phyloP scores from a whole-genome alignment of 2,888 invertebrate species.

The Drosophila emarginata region DNA sequence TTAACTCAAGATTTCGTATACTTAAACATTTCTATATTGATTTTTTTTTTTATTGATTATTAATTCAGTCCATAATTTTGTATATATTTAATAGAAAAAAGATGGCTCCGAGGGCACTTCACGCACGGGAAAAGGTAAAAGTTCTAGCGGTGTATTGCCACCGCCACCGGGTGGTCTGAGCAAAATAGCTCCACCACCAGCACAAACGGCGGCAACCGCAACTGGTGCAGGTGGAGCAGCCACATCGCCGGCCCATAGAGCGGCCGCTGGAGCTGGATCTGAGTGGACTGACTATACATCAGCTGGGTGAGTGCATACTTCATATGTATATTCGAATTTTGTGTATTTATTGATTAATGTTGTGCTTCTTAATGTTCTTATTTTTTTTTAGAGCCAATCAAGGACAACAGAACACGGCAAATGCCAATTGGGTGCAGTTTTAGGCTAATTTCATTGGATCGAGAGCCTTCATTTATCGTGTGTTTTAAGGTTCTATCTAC shows the following conservation, averaged over 20 bases:
- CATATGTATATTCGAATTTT: not conserved
- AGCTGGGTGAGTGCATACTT: constrained; percentile 83
- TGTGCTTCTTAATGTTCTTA: not conserved
- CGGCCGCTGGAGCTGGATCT: constrained; percentile 83
- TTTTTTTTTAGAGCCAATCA: constrained; percentile 62
- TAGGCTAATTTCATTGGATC: constrained; percentile 56
- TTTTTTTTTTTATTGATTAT: no score
- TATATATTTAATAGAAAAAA: constrained; percentile 87
- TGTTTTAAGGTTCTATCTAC: constrained; percentile 1
- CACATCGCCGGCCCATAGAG: constrained; percentile 89
- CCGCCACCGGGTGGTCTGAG: constrained; percentile 90
- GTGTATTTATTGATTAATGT: not conserved
- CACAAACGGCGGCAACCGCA: constrained; percentile 83
- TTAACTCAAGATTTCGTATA: no score
- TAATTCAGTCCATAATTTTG: not conserved
- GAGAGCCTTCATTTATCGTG: constrained; percentile 19
- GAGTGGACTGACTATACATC: constrained; percentile 93
- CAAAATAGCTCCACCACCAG: constrained; percentile 90
- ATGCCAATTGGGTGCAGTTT: constrained; percentile 83
- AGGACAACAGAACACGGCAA: constrained; percentile 78
- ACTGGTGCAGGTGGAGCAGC: constrained; percentile 80
- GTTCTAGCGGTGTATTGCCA: constrained; percentile 88
- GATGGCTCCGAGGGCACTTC: constrained; percentile 89
- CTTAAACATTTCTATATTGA: no score
- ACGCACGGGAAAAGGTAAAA: constrained; percentile 86